These are phyloP conservation scores for Hirtodrosophila trivittata DNA, from an alignment of 2,888 invertebrate genomes.

Conservation along the genomic window DNA sequence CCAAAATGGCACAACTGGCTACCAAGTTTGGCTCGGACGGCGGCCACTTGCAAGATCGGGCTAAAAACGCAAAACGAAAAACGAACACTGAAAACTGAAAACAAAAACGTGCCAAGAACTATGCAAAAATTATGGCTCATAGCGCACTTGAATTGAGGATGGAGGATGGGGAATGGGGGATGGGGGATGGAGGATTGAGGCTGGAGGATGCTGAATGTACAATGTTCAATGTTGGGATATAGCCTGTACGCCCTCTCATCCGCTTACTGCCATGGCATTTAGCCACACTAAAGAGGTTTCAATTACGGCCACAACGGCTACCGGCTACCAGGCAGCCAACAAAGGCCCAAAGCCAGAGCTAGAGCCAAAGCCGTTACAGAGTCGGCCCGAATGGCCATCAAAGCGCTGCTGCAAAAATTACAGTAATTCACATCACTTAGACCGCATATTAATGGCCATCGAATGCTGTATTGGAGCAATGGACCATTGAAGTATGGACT, in stretches of 20 bases:
- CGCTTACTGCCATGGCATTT: slow-evolving; percentile 61
- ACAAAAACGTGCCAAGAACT: slow-evolving; percentile 75
- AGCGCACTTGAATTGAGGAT: slow-evolving; percentile 56
- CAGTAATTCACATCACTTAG: slow-evolving; percentile 82
- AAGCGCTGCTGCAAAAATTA: slow-evolving; percentile 75
- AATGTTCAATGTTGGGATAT: not conserved
- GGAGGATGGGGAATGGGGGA: slow-evolving; percentile 24
- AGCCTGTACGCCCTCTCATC: not conserved
- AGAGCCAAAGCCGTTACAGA: slow-evolving; percentile 33
- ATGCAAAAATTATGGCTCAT: slow-evolving; percentile 77
- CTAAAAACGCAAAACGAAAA: slow-evolving; percentile 4
- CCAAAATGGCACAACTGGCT: slow-evolving; percentile 61
- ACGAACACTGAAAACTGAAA: slow-evolving; percentile 23
- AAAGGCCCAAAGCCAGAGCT: slow-evolving; percentile 48
- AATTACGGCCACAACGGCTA: slow-evolving; percentile 64
- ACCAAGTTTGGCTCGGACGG: slow-evolving; percentile 53
- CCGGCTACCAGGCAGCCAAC: slow-evolving; percentile 44
- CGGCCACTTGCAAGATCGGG: slow-evolving; percentile 50
- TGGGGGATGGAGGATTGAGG: not conserved
- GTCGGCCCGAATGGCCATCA: slow-evolving; percentile 60
- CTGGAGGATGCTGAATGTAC: slow-evolving; percentile 1
- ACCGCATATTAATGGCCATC: slow-evolving; percentile 80
- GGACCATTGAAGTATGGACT: slow-evolving; percentile 26
- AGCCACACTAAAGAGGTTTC: slow-evolving; percentile 79
- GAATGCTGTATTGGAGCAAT: slow-evolving; percentile 45